phyloP scores from a whole-genome alignment of 2,113 vertebrate species.

The Actinemys pallida region DNA sequence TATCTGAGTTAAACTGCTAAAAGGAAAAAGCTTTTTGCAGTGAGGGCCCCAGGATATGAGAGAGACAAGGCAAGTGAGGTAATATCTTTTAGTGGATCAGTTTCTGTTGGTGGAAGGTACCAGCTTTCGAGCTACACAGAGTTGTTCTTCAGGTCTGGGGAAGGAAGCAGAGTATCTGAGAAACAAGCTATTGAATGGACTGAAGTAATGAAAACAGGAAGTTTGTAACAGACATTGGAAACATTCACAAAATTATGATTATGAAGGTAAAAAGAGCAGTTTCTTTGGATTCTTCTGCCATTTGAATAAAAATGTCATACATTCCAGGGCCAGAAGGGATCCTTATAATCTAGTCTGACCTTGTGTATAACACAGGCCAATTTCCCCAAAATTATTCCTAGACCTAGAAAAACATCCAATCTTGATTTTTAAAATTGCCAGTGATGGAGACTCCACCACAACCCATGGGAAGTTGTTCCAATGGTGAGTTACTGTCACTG shows the following conservation, averaged over 20 bases:
- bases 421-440: too few relatives aligned
- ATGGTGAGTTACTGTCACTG: too few relatives aligned
- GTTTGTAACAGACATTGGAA: not conserved
- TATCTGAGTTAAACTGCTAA: not conserved
- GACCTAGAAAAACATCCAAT: too few relatives aligned
- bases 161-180: not conserved
- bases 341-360: not conserved
- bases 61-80: not conserved
- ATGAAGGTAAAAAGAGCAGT: not conserved
- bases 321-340: not conserved
- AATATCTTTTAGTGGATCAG: not conserved
- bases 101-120: not conserved
- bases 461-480: too few relatives aligned
- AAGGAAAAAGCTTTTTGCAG: not conserved
- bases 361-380: not conserved
- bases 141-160: not conserved
- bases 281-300: not conserved
- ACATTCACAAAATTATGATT: not conserved
- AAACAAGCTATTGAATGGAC: not conserved
- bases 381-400: not conserved
- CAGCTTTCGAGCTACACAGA: not conserved
- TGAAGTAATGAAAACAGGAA: not conserved
- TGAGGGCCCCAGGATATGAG: not conserved
- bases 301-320: not conserved
- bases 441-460: too few relatives aligned